Evolutionary conservation across 1,140 invertebrate species (phyloP).

Genomic region (Tetranychus urticae): DNA sequence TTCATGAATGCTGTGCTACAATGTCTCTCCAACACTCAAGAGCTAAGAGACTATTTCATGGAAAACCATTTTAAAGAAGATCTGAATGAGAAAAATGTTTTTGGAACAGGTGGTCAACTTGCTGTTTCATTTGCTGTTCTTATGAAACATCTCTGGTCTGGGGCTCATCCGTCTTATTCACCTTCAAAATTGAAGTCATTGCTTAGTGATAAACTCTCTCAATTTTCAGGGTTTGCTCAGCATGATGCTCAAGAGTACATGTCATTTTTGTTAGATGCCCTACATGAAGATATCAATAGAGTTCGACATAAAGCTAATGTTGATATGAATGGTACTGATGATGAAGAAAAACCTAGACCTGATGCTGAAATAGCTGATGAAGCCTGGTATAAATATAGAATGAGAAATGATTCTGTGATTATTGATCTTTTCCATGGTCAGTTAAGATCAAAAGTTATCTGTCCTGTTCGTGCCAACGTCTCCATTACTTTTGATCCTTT

Average conservation of each 20-base stretch:
- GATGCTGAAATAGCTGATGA: constrained; percentile 15
- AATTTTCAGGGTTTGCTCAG: constrained; percentile 30
- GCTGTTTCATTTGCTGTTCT: constrained; percentile 23
- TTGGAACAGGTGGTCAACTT: constrained; percentile 23
- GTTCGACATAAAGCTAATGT: constrained; percentile 16
- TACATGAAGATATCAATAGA: constrained; percentile 26
- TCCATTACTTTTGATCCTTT: constrained; percentile 29
- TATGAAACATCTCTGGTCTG: constrained; percentile 21
- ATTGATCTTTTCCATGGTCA: constrained; percentile 24
- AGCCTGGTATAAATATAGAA: constrained; percentile 17
- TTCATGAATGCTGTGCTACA: constrained; percentile 26
- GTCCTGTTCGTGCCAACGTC: constrained; percentile 23
- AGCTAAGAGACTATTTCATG: constrained; percentile 21
- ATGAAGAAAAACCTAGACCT: constrained; percentile 10
- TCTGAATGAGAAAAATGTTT: constrained; percentile 21
- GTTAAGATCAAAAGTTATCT: constrained; percentile 26
- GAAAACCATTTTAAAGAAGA: constrained; percentile 14
- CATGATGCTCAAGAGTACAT: constrained; percentile 34
- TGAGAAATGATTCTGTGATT: constrained; percentile 19
- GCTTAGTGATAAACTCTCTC: constrained; percentile 24
- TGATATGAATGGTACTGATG: constrained; percentile 9
- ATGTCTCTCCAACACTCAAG: constrained; percentile 21
- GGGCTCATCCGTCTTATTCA: constrained; percentile 19
- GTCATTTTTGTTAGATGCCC: constrained; percentile 28
- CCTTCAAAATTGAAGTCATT: constrained; percentile 25